Evolutionary conservation across 2,113 vertebrate genomes (phyloP).

Genomic region (Puntigrus tetrazona): DNA sequence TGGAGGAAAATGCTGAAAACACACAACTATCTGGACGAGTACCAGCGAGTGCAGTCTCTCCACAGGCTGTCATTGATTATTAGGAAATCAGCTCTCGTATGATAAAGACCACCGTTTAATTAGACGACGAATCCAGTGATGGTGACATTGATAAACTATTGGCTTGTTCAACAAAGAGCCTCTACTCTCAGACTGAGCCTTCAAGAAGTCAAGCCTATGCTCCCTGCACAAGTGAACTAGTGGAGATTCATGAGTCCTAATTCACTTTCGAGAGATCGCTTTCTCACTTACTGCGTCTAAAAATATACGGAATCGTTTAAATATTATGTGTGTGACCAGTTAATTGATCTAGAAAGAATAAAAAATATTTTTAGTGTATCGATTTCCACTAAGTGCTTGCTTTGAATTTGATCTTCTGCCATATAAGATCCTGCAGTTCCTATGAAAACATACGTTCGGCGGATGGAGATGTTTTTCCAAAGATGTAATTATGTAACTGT

Average conservation of each 20-base stretch:
- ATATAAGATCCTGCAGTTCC: slow-evolving; percentile 7
- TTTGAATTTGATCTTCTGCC: slow-evolving; percentile 41
- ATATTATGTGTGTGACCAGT: slow-evolving; percentile 17
- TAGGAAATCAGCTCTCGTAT: not conserved
- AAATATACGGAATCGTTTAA: not conserved
- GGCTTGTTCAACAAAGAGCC: not conserved
- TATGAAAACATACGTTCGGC: slow-evolving; percentile 12
- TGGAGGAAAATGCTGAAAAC: slow-evolving; percentile 47
- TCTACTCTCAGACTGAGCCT: too few relatives aligned
- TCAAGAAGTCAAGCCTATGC: not conserved
- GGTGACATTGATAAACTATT: not conserved
- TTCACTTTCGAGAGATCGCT: slow-evolving; percentile 8
- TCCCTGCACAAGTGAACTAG: not conserved
- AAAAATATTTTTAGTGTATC: slow-evolving; percentile 44
- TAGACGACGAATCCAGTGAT: not conserved
- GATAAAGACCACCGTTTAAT: not conserved
- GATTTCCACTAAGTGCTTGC: slow-evolving; percentile 44
- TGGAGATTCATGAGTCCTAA: slow-evolving; percentile 7
- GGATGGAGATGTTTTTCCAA: not conserved
- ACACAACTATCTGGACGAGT: slow-evolving; percentile 55
- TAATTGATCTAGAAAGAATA: slow-evolving; percentile 30
- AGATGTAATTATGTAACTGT: not conserved
- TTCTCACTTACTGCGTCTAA: slow-evolving; percentile 7
- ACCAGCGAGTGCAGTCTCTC: slow-evolving; percentile 34
- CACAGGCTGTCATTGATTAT: slow-evolving; percentile 16